Conservation (phyloP, 2,888 invertebrate species). For the Hypselothyrea guttata region DNA sequence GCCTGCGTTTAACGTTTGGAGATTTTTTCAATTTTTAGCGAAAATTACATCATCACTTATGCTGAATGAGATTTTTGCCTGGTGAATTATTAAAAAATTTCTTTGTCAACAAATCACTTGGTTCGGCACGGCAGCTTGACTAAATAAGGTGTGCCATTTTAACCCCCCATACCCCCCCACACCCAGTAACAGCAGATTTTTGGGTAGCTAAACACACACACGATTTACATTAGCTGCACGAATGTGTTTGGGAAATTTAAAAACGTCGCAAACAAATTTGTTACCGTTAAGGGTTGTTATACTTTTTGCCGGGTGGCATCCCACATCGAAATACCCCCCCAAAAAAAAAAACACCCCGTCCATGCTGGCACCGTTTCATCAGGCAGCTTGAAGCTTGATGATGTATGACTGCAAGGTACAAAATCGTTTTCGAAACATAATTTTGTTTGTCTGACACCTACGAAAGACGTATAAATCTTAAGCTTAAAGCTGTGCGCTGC, state of each 20-base stretch:
- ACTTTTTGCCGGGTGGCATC: slow-evolving; percentile 4
- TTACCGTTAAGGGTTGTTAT: slow-evolving; percentile 67
- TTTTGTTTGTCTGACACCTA: slow-evolving; percentile 72
- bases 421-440: slow-evolving; percentile 72
- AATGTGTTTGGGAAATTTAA: slow-evolving; percentile 64
- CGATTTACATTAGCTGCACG: slow-evolving; percentile 66
- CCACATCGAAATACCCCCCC: background rate
- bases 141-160: slow-evolving; percentile 63
- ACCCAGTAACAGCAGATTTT: background rate
- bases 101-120: slow-evolving; percentile 80
- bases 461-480: slow-evolving; percentile 62
- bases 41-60: slow-evolving; percentile 78
- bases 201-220: slow-evolving; percentile 24
- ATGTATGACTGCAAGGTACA: slow-evolving; percentile 74
- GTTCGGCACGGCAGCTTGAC: slow-evolving; percentile 41
- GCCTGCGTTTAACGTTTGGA: slow-evolving; percentile 38
- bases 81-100: slow-evolving; percentile 79
- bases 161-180: background rate
- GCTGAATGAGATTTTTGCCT: slow-evolving; percentile 65
- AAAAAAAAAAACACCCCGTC: too few species aligned
- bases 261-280: slow-evolving; percentile 78
- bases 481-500: slow-evolving; percentile 48
- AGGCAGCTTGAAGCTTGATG: slow-evolving; percentile 42
- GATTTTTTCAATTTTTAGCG: slow-evolving; percentile 74
- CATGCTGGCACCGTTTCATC: background rate